phyloP scores from a whole-genome alignment of 2,113 vertebrate genomes.

The Zosterops lateralis region DNA sequence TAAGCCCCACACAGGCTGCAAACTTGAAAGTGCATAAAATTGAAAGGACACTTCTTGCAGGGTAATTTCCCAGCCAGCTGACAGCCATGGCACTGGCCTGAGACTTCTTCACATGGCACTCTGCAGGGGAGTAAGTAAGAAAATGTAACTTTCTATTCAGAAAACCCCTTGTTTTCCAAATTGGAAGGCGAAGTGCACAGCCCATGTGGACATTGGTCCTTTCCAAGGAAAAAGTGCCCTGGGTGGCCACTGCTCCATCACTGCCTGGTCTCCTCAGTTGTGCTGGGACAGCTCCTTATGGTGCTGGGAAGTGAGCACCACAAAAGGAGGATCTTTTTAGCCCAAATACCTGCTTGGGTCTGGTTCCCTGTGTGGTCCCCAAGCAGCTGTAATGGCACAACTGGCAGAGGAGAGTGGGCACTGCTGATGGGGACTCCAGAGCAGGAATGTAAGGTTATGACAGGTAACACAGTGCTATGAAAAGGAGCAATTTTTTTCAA shows the following conservation, averaged over 20 bases:
- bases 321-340: neutral
- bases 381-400: neutral
- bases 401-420: rapidly evolving
- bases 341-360: neutral
- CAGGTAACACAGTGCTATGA: neutral
- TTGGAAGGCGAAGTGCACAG: neutral
- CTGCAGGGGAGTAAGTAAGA: neutral
- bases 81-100: neutral
- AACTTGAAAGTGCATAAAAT: neutral
- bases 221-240: neutral
- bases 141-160: neutral
- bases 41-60: neutral
- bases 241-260: rapidly evolving
- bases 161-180: neutral
- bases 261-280: neutral
- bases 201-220: rapidly evolving
- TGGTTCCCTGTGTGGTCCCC: neutral
- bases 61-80: neutral
- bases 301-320: neutral
- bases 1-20: neutral
- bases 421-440: neutral
- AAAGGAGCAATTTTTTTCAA: neutral
- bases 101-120: neutral
- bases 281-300: neutral
- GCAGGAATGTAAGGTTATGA: neutral